These are phyloP conservation scores for Zhengitettix transpicula DNA, from an alignment of 2,888 invertebrate species.

Conservation along the genomic window DNA sequence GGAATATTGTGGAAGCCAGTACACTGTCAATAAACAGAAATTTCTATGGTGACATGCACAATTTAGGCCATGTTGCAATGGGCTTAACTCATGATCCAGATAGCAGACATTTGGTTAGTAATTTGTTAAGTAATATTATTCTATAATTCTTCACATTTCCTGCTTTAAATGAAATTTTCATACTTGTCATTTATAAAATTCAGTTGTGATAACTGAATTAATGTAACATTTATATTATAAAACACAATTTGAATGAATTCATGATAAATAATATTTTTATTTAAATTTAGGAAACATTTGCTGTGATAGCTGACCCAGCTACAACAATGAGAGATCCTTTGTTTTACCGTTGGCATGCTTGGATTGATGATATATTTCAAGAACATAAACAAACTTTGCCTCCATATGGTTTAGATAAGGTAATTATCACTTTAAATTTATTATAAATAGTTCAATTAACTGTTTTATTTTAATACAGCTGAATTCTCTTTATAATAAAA, in stretches of 20 bases:
- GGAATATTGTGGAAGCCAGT: slow-evolving; percentile 21
- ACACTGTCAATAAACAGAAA: slow-evolving; percentile 14
- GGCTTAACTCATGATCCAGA: slow-evolving; percentile 21
- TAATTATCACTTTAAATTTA: neutral
- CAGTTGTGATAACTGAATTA: no score
- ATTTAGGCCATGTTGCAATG: slow-evolving; percentile 21
- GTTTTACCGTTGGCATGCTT: slow-evolving; percentile 24
- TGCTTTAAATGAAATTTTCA: no score
- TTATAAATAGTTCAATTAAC: no score
- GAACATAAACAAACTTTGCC: slow-evolving; percentile 20
- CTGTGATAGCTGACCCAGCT: slow-evolving; percentile 22
- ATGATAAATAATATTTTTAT: no score
- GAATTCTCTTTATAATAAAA: no score
- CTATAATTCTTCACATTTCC: neutral
- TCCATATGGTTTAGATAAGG: slow-evolving; percentile 16
- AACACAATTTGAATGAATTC: no score
- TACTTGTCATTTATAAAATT: no score
- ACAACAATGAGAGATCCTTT: slow-evolving; percentile 25
- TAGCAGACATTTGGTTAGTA: slow-evolving; percentile 17
- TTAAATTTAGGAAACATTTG: slow-evolving; percentile 19
- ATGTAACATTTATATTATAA: no score
- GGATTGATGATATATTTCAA: slow-evolving; percentile 22
- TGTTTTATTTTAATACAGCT: no score
- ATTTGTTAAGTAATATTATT: neutral
- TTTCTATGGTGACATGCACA: slow-evolving; percentile 21